Evolutionary conservation across 2,888 invertebrate genomes (phyloP), one percentile per base, ranked within the genome.

Genomic region (Nyleta sp.): DNA sequence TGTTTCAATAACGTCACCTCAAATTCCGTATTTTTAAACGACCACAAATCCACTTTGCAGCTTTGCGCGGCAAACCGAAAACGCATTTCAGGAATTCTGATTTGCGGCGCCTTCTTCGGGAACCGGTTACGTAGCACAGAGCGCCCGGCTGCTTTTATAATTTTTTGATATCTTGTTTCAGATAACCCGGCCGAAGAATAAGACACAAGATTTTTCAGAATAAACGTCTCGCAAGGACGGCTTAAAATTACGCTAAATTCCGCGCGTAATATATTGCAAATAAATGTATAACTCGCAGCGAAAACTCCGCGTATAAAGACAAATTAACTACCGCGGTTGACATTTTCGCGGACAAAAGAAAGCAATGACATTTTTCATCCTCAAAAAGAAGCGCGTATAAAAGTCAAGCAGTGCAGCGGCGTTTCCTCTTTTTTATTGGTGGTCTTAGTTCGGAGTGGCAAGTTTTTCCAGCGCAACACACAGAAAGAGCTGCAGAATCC

Each of bases 401-500:
- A 79, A 79, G 74, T 70, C 75, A 75, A 72, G 75, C 67, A 50
- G 22, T 62, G 73, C 73, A 38, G 44, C 64, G 57, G 72, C 62
- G 79, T 46, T 79, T 79, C 75, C 79, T 71, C 79, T 48, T 75
- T 79, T 75, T 79, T 79, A 75, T 74, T 53, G 74, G 68, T 20
- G 78, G 65, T 68, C 75, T 79, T 79, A 71, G 60, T 67, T 75
- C 71, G 38, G 67, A 71, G 75, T 75, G 67, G 79, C 79, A 79
- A 79, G 75, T 79, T 79, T 72, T 79, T 74, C 60, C 67, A 67
- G 35, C n/a, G 62, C 68, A 24, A 53, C 53, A 60, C 64, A 48
- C 70, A 70, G 28, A 70, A 65, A 75, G 72, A 38, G 60, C 68
- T 35, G 59, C 59, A 40, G 46, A 75, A 75, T 75, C 64, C 74